Base-by-base conservation (phyloP, 2,113 vertebrate genomes). In the Charina bottae region DNA sequence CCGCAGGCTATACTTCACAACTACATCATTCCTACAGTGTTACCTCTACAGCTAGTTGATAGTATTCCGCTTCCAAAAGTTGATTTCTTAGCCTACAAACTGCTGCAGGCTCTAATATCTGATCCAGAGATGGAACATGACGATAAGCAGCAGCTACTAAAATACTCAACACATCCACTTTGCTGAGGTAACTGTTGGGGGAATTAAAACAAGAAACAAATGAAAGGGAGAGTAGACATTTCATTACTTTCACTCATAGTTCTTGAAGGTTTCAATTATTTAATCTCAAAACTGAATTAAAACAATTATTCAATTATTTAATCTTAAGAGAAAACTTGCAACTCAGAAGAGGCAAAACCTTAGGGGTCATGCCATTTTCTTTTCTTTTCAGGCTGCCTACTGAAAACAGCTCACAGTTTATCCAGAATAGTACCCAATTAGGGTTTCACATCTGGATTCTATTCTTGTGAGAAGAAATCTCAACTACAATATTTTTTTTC, bases 21-120 rank as follows among this genome's bases (percentile, higher is more conserved):
- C 28, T 26, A 62, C 5, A 9, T 64, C 23, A 62, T 83, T 84
- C 28, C 28, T 12, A 28, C 15, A 94, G 42, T 33, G 12, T 96
- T 96, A 99, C 99, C 99, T 99, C 99, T 91, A 99, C 98, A 1
- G 99, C 99, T 2, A 99, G 97, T 92, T 98, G 98, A 96, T 99
- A 99, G 94, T 99, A 98, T 92, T 99, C 99, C 0, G 98, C 98
- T 96, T 99, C 99, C 92, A 99, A 96, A 91, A 99, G 98, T 95
- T 97, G 98, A 97, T 99, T 99, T 83, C 99, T 97, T 90, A 99
- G 95, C 33, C 99, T 98, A 1, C 98, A 98, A 58, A 99, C 98
- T 0, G 99, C 99, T 9, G 99, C 94, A 0, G 98, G 98, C 94
- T 99, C 98, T 92, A 99, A 95, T 95, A 99, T 99, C 96, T 99